These are phyloP conservation scores for Thalassophryne amazonica DNA, from an alignment of 2,797 vertebrate genomes.

Conservation along the genomic window DNA sequence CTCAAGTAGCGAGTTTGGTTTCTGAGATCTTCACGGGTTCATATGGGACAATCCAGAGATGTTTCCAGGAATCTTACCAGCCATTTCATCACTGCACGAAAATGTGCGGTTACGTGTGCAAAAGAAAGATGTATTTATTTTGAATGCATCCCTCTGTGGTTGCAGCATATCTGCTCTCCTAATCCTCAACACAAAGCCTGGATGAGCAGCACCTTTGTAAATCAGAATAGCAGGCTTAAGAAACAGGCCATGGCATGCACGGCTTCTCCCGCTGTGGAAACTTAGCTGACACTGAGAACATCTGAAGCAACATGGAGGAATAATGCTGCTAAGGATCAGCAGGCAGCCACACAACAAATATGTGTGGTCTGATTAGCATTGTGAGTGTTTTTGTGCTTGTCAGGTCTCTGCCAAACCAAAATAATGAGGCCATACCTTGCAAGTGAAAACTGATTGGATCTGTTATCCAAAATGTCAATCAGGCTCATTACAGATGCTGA, in stretches of 20 bases:
- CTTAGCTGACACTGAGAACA: conserved; percentile 64
- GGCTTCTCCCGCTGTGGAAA: conserved; percentile 57
- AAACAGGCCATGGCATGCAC: conserved; percentile 72
- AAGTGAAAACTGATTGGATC: conserved; percentile 27
- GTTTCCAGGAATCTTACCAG: conserved; percentile 28
- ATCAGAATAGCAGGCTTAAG: conserved; percentile 64
- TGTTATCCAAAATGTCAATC: conserved; percentile 22
- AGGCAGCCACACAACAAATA: conserved; percentile 17
- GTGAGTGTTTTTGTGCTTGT: background rate
- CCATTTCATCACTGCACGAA: conserved; percentile 4
- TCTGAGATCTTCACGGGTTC: conserved; percentile 18
- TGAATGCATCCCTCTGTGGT: conserved; percentile 60
- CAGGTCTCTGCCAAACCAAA: background rate
- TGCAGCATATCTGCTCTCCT: conserved; percentile 68
- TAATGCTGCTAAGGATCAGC: conserved; percentile 33
- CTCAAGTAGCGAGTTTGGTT: too few relatives aligned
- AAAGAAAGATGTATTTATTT: conserved; percentile 49
- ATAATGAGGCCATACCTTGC: background rate
- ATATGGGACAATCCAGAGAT: conserved; percentile 11
- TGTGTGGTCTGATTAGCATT: background rate
- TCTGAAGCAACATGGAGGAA: conserved; percentile 51
- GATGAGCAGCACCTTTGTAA: conserved; percentile 75
- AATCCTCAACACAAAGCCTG: conserved; percentile 77
- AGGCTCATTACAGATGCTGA: conserved; percentile 15
- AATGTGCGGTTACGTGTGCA: conserved; percentile 27